Percentiles rank a stretch among this genome's conserved stretches.
These are phyloP conservation scores for Camelus bactrianus DNA, from an alignment of 2,113 vertebrate genomes.

Conservation along the genomic window DNA sequence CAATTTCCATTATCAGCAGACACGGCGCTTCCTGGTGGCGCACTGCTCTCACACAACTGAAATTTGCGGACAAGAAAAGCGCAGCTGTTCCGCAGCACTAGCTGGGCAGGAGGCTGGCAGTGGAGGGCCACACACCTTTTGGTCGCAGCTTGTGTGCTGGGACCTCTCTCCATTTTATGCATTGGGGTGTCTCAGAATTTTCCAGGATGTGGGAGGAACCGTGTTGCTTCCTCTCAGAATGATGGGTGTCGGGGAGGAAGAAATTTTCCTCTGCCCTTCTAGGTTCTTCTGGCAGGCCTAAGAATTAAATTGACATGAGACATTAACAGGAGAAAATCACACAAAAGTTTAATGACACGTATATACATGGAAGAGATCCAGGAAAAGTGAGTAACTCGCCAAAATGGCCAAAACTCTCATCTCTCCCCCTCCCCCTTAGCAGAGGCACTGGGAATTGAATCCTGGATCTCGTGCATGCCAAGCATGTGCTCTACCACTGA, in stretches of 20 bases:
- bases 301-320: not conserved
- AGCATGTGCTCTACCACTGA: no score
- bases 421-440: no score
- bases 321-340: not conserved
- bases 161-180: constrained; percentile 53
- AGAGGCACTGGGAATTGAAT: no score
- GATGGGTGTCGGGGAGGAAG: not conserved
- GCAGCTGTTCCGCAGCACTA: constrained; percentile 41
- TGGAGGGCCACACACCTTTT: constrained; percentile 62
- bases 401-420: not conserved
- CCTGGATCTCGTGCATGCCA: no score
- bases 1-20: constrained; percentile 65
- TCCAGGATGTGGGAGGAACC: constrained; percentile 50
- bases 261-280: not conserved
- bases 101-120: constrained; percentile 51
- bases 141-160: constrained; percentile 64
- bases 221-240: constrained; percentile 64
- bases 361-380: not conserved
- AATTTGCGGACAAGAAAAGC: constrained; percentile 74
- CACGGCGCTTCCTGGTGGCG: not conserved
- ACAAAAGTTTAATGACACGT: not conserved
- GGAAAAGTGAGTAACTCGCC: not conserved
- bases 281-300: not conserved
- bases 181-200: constrained; percentile 57
- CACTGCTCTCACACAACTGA: constrained; percentile 42